phyloP scores from a whole-genome alignment of 2,888 invertebrate species.

The Gari tellinella region DNA sequence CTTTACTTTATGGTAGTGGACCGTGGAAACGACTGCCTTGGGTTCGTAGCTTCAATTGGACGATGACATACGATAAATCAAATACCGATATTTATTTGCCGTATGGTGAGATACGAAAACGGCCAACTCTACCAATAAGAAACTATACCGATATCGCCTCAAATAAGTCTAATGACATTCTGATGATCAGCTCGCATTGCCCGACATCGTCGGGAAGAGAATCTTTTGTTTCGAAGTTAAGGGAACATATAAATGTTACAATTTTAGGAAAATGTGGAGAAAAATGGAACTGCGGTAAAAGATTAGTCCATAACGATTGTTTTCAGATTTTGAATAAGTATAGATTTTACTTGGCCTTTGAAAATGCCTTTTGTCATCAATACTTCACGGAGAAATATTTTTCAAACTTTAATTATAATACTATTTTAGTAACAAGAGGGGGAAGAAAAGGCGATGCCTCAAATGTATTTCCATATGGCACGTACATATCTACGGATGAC shows the following conservation, averaged over 20 bases:
- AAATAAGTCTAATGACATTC: no score
- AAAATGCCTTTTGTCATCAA: no score
- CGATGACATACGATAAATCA: constrained; percentile 52
- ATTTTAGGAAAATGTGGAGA: constrained; percentile 38
- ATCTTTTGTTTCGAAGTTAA: constrained; percentile 27
- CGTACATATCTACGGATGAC: constrained; percentile 31
- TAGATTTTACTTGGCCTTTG: no score
- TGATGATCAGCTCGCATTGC: constrained; percentile 46
- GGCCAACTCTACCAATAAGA: constrained; percentile 5
- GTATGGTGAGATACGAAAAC: constrained; percentile 43
- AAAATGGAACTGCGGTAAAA: constrained; percentile 33
- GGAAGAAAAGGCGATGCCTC: constrained; percentile 15
- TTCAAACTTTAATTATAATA: no score
- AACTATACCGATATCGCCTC: constrained; percentile 42
- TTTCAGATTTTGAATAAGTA: constrained; percentile 24
- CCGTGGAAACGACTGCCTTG: constrained; percentile 34
- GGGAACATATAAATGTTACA: constrained; percentile 38
- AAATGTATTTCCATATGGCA: constrained; percentile 22
- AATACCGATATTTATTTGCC: constrained; percentile 48
- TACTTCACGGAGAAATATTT: no score
- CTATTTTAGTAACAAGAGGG: no score
- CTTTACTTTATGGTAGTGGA: constrained; percentile 16
- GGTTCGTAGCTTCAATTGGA: constrained; percentile 52
- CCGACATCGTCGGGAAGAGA: constrained; percentile 26
- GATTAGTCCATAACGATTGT: constrained; percentile 34